A percentile compares a stretch with the other conserved stretches of the same genome.
phyloP scores from a whole-genome alignment of 2,888 invertebrate species.

The Subacronicta megacephala region DNA sequence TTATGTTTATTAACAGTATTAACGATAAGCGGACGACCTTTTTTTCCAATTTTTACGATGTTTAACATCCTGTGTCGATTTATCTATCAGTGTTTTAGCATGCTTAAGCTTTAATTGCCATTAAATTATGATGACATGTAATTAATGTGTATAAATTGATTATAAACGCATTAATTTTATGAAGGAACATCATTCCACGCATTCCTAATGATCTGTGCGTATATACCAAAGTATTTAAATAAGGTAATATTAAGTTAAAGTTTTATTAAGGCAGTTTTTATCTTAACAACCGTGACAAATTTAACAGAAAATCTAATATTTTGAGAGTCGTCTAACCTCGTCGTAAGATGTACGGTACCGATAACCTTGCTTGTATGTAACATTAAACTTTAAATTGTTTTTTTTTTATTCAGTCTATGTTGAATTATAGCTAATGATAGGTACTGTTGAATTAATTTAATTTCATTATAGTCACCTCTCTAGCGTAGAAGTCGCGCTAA shows the following conservation, averaged over 20 bases:
- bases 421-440: too few relatives aligned
- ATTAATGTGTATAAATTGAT: slow-evolving; percentile 37
- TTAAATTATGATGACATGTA: slow-evolving; percentile 35
- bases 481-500: too few relatives aligned
- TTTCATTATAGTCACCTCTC: too few relatives aligned
- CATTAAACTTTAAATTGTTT: too few relatives aligned
- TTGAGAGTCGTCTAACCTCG: neutral
- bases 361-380: slow-evolving; percentile 4
- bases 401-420: neutral
- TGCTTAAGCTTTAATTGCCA: slow-evolving; percentile 25
- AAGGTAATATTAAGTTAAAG: neutral
- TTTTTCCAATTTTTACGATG: slow-evolving; percentile 33
- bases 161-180: slow-evolving; percentile 29
- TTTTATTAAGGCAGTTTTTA: neutral
- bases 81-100: slow-evolving; percentile 44
- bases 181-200: slow-evolving; percentile 11
- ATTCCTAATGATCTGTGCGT: slow-evolving; percentile 11
- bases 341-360: slow-evolving; percentile 11
- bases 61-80: slow-evolving; percentile 40
- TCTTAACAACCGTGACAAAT: neutral
- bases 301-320: neutral
- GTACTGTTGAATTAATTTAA: too few relatives aligned
- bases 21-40: slow-evolving; percentile 13
- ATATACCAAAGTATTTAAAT: neutral
- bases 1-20: slow-evolving; percentile 24